Evolutionary conservation across 2,888 invertebrate genomes (phyloP).

Genomic region (Eupeodes latifasciatus): DNA sequence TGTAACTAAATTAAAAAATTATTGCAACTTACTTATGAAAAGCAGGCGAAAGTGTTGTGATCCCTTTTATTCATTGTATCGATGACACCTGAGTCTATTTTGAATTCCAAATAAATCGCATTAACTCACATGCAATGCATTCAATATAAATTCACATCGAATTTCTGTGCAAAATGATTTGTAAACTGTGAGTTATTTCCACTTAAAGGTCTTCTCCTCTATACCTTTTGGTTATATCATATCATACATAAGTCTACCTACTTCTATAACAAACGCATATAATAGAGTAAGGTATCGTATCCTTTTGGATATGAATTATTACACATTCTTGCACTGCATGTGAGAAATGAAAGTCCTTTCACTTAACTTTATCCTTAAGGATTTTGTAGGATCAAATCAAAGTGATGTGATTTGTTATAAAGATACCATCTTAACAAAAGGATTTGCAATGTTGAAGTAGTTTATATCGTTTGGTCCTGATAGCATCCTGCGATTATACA

Average conservation of each 20-base stretch:
- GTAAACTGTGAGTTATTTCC: conserved; percentile 8
- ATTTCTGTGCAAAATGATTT: conserved; percentile 1
- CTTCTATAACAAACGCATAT: background rate
- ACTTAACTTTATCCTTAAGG: conserved; percentile 41
- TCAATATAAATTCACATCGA: conserved; percentile 1
- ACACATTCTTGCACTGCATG: conserved; percentile 11
- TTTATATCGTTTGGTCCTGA: conserved; percentile 10
- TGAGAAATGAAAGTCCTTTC: conserved; percentile 32
- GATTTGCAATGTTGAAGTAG: conserved; percentile 7
- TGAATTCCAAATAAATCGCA: conserved; percentile 12
- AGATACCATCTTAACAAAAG: conserved; percentile 17
- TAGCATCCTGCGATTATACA: background rate
- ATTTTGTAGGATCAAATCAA: conserved; percentile 36
- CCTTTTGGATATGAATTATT: conserved; percentile 42
- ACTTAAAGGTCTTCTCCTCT: background rate
- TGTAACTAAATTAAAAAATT: too few relatives aligned
- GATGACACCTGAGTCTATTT: background rate
- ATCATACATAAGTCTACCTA: background rate
- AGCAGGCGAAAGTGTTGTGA: background rate
- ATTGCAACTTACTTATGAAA: background rate
- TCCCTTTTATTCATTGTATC: background rate
- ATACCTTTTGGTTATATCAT: background rate
- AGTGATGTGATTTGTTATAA: conserved; percentile 46
- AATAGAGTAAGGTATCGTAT: background rate
- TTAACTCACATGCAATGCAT: conserved; percentile 9